phyloP scores from a whole-genome alignment of 2,113 vertebrate genomes.

The Garra rufa region DNA sequence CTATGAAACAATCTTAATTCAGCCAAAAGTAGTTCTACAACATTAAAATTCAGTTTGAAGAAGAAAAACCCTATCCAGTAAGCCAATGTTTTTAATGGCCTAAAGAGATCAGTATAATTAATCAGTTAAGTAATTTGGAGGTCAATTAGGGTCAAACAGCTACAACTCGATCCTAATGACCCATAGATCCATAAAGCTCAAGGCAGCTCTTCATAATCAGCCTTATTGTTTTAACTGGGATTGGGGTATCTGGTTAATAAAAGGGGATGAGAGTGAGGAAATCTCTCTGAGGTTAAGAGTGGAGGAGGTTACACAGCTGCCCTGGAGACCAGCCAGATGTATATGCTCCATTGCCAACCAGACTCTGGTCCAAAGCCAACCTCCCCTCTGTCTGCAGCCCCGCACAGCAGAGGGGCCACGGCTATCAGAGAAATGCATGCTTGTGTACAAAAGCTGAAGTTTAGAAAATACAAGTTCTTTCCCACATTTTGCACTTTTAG shows the following conservation, averaged over 20 bases:
- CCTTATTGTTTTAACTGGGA: constrained; percentile 10
- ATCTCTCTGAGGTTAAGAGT: constrained; percentile 49
- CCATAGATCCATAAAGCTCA: neutral
- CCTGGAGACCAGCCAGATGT: constrained; percentile 48
- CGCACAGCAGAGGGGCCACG: constrained; percentile 34
- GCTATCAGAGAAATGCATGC: neutral
- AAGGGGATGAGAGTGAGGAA: constrained; percentile 46
- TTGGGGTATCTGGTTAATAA: constrained; percentile 57
- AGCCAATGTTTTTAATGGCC: neutral
- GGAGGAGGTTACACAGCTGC: constrained; percentile 53
- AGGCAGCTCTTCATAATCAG: neutral
- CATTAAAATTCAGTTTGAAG: neutral
- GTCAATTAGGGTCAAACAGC: neutral
- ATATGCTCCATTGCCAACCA: constrained; percentile 44
- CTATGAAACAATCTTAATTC: neutral
- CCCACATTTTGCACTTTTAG: neutral
- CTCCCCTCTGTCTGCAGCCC: constrained; percentile 12
- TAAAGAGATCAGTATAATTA: constrained; percentile 1
- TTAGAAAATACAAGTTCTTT: neutral
- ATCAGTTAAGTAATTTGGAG: neutral
- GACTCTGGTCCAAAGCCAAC: constrained; percentile 54
- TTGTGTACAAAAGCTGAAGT: neutral
- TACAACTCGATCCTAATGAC: constrained; percentile 14
- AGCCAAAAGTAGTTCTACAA: neutral
- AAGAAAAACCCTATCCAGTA: neutral